A percentile compares a stretch with the other conserved stretches of the same genome.
Evolutionary conservation across 1,140 invertebrate species (phyloP).

Genomic region (Formica exsecta): DNA sequence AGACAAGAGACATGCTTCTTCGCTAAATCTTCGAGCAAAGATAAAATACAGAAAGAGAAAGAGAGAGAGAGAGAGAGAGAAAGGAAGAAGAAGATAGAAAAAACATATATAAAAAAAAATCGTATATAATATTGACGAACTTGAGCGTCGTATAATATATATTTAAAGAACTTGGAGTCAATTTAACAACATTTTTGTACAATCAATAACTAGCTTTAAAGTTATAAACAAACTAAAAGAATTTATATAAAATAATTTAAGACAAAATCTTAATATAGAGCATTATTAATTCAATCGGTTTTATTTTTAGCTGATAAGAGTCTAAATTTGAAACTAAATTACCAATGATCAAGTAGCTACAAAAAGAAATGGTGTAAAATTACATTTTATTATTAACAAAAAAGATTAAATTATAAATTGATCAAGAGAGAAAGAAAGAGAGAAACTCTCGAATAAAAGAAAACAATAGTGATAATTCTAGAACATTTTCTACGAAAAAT

Average conservation of each 20-base stretch:
- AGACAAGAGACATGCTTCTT: slow-evolving; percentile 18
- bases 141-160: background rate
- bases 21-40: background rate
- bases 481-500: background rate
- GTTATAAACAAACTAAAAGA: slow-evolving; percentile 7
- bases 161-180: background rate
- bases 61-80: no score
- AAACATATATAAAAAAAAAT: background rate
- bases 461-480: background rate
- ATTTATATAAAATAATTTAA: background rate
- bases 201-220: background rate
- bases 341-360: slow-evolving; percentile 6
- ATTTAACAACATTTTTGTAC: slow-evolving; percentile 11
- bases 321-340: slow-evolving; percentile 5
- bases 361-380: background rate
- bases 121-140: background rate
- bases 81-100: background rate
- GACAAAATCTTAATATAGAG: background rate
- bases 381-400: background rate
- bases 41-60: background rate
- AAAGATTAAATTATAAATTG: slow-evolving; percentile 2
- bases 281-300: slow-evolving; percentile 18
- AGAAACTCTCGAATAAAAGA: background rate
- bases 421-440: background rate
- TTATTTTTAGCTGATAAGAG: background rate